A percentile compares a stretch with the other conserved stretches of the same genome.
Evolutionary conservation across 2,888 invertebrate genomes (phyloP).

Genomic region (Harpalus rubripes): DNA sequence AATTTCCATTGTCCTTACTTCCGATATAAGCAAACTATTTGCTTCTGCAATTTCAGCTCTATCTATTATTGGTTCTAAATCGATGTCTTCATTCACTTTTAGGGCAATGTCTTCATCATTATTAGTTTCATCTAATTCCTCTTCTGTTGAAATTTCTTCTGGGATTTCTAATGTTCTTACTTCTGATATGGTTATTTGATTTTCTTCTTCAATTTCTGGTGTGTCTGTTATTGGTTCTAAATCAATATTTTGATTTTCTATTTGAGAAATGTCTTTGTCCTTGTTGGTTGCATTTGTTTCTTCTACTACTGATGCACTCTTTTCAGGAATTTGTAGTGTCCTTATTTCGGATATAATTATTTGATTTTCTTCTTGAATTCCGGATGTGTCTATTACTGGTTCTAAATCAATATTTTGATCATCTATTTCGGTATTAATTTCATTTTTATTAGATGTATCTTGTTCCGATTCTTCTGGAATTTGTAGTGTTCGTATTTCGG

Average conservation of each 20-base stretch:
- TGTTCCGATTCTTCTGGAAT: constrained; percentile 22
- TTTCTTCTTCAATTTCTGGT: background rate
- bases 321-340: too few relatives aligned
- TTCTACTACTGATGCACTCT: too few relatives aligned
- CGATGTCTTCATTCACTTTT: constrained; percentile 17
- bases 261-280: too few relatives aligned
- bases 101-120: background rate
- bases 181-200: too few relatives aligned
- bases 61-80: constrained; percentile 44
- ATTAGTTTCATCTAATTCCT: background rate
- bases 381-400: too few relatives aligned
- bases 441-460: too few relatives aligned
- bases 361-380: too few relatives aligned
- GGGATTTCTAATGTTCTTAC: constrained; percentile 29
- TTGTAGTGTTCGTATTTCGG: constrained; percentile 4
- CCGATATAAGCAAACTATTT: too few relatives aligned
- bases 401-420: too few relatives aligned
- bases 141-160: constrained; percentile 18
- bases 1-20: constrained; percentile 8
- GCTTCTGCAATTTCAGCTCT: background rate
- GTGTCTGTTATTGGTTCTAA: constrained; percentile 44
- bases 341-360: too few relatives aligned
- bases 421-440: too few relatives aligned
- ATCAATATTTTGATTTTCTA: constrained; percentile 16
- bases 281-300: too few relatives aligned